Percentiles rank a stretch among this genome's conserved stretches.
phyloP scores from a whole-genome alignment of 1,140 invertebrate species.

The Nebria ingens region DNA sequence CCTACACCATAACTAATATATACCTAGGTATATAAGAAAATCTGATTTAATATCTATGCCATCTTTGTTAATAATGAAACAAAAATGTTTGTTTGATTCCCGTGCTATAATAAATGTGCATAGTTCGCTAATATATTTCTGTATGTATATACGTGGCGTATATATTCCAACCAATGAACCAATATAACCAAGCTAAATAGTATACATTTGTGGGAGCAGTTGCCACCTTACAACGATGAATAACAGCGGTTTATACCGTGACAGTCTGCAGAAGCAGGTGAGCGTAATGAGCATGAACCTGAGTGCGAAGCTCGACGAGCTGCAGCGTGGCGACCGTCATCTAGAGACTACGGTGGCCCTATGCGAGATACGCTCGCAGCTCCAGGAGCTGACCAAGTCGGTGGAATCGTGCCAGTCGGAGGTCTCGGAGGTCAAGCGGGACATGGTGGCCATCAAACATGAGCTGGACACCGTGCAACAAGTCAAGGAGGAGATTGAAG shows the following conservation, averaged over 20 bases:
- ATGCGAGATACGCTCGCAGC: constrained; percentile 79
- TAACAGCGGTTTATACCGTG: constrained; percentile 27
- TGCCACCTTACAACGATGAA: too few species aligned
- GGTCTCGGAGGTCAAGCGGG: constrained; percentile 81
- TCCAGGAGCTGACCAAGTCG: constrained; percentile 84
- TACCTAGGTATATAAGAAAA: too few species aligned
- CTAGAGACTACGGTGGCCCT: constrained; percentile 81
- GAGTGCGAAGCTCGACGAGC: constrained; percentile 81
- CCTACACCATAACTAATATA: too few species aligned
- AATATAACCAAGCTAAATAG: too few species aligned
- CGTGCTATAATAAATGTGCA: too few species aligned
- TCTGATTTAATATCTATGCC: too few species aligned
- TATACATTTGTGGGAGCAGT: too few species aligned
- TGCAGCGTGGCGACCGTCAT: constrained; percentile 75
- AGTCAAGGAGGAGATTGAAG: constrained; percentile 88
- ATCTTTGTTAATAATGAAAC: too few species aligned
- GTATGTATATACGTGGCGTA: too few species aligned
- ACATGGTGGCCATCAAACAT: constrained; percentile 89
- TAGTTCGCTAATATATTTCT: too few species aligned
- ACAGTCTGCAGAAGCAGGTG: constrained; percentile 89
- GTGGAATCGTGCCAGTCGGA: constrained; percentile 89
- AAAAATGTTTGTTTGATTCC: too few species aligned
- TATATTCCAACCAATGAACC: too few species aligned
- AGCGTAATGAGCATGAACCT: constrained; percentile 93
- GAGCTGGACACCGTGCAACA: constrained; percentile 86